Conservation (phyloP, 2,113 vertebrate genomes). For the Perca fluviatilis region DNA sequence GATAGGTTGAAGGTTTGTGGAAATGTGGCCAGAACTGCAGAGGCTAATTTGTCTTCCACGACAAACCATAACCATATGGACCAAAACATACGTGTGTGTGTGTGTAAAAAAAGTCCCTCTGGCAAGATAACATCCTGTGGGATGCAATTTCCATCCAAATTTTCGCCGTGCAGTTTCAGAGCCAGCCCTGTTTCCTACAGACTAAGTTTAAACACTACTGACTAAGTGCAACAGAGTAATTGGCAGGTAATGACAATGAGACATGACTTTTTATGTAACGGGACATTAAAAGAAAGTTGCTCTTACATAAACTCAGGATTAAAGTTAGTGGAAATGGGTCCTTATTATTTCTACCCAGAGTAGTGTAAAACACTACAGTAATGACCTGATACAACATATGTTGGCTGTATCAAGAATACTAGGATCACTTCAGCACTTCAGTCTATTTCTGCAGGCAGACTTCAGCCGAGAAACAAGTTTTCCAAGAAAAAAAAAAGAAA, state of each 20-base stretch:
- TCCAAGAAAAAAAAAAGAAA: background rate
- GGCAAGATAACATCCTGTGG: background rate
- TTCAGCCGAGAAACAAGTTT: slow-evolving; percentile 28
- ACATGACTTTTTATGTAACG: background rate
- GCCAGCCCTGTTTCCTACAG: background rate
- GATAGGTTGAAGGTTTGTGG: background rate
- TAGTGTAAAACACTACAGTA: background rate
- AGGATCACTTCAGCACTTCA: slow-evolving; percentile 20
- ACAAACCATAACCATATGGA: slow-evolving; percentile 33
- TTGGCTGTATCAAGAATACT: background rate
- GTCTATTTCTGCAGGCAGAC: slow-evolving; percentile 10
- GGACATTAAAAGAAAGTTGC: background rate
- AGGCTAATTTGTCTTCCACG: slow-evolving; percentile 3
- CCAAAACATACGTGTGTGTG: background rate
- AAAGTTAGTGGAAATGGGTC: background rate
- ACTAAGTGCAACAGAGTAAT: background rate
- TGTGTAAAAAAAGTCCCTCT: background rate
- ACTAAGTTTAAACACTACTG: too few species aligned
- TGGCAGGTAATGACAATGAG: background rate
- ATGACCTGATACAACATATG: background rate
- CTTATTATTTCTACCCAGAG: background rate
- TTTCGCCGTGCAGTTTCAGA: background rate
- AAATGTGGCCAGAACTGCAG: background rate
- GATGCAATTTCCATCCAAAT: background rate
- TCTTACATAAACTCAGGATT: background rate